Evolutionary conservation across 2,888 invertebrate species (phyloP), one percentile per base, ranked within the genome.

Genomic region (Amiota minor): DNA sequence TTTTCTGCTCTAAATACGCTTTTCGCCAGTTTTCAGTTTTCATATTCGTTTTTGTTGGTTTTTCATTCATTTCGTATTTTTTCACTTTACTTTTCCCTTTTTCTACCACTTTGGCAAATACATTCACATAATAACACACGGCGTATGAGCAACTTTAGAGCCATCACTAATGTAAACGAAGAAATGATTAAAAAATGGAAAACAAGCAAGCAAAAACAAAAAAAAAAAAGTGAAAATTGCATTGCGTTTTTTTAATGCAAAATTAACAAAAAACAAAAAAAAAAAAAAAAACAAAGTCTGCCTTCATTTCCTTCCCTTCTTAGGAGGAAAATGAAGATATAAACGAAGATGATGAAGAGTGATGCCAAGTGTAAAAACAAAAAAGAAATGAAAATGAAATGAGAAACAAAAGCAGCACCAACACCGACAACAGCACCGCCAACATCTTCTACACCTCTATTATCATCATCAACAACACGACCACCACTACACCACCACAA

Each of bases 1-100:
- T 82, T 82, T 82, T 82, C 80, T 84, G 82, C 82, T 84, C 82
- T 78, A 82, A 79, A 84, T 84, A 82, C 82, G 82, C 80, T 82
- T 84, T 84, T 83, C 85, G 84, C 83, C 81, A 84, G 62, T 62
- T 62, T 62, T 16, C 62, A 62, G 11, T 45, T 10, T 62, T 35
- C 35, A 35, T 35, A 35, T 35, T 35, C 35, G 35, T 35, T 35
- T 35, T 35, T 35, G 35, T 35, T 35, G 35, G 35, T 35, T 81
- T 84, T 82, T 72, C 70, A 77, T 78, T 78, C 75, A 80, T 69
- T 74, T 75, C 62, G 12, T 59, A 18, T 59, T 59, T 16, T 59
- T 16, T 59, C 3, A 20, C 2, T 12, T 62, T 62, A 1, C 12
- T 62, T 62, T 62, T 62, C 62, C 14, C n/a, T 23, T 45, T 35